A percentile compares a stretch with the other conserved stretches of the same genome.
Conservation (phyloP, 2,888 invertebrate genomes). For the Diadegma fenestrale region DNA sequence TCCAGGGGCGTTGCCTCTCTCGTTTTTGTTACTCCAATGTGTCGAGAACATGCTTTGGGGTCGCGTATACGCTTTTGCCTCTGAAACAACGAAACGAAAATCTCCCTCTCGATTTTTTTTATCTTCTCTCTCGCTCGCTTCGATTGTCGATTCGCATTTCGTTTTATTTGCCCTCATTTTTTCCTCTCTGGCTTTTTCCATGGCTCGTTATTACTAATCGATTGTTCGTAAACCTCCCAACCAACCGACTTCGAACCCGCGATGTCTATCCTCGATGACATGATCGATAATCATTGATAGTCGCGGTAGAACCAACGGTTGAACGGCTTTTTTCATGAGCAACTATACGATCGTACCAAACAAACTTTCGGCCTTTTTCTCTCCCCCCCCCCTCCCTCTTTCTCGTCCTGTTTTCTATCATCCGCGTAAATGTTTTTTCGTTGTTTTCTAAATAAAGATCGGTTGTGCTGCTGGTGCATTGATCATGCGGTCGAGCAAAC, state of each 20-base stretch:
- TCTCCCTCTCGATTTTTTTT: conserved; percentile 7
- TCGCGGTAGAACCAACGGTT: conserved; percentile 2
- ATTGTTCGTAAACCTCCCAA: not conserved
- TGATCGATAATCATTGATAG: conserved; percentile 54
- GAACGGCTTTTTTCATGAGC: conserved; percentile 18
- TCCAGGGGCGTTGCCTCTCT: conserved; percentile 46
- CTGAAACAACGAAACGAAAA: conserved; percentile 42
- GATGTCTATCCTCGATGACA: conserved; percentile 30
- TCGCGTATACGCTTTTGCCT: not conserved
- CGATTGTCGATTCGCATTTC: conserved; percentile 24
- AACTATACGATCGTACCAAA: not conserved
- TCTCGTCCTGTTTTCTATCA: not conserved
- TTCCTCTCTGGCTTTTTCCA: not conserved
- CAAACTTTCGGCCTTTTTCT: not conserved
- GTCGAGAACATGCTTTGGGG: conserved; percentile 16
- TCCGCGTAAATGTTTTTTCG: conserved; percentile 17
- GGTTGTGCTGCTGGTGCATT: not conserved
- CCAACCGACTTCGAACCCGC: not conserved
- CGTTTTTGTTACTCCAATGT: conserved; percentile 25
- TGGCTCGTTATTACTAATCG: conserved; percentile 44
- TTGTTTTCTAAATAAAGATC: not conserved
- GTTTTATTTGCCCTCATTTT: not conserved
- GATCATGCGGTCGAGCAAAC: conserved; percentile 6
- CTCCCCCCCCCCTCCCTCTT: not conserved
- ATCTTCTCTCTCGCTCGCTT: conserved; percentile 4